Percentiles rank a stretch among this genome's conserved stretches.
Conservation (phyloP, 2,113 vertebrate genomes). For the Polypterus senegalus region DNA sequence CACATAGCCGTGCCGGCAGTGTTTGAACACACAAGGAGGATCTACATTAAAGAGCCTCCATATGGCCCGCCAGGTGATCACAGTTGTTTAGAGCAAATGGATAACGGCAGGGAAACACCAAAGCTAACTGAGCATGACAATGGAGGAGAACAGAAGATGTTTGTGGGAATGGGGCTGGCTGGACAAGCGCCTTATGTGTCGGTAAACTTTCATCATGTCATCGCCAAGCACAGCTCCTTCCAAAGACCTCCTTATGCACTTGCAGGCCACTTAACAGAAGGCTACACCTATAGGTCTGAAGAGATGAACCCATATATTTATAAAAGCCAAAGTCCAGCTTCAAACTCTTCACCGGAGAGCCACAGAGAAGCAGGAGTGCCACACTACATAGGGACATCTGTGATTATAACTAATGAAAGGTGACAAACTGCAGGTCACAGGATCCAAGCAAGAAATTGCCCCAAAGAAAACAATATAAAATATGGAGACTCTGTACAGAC, state of each 20-base stretch:
- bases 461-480: not conserved
- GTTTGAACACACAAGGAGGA: constrained; percentile 53
- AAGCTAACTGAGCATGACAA: constrained; percentile 30
- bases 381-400: constrained; percentile 74
- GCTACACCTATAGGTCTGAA: constrained; percentile 35
- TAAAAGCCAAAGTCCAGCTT: constrained; percentile 54
- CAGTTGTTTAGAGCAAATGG: constrained; percentile 20
- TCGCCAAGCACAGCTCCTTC: constrained; percentile 59
- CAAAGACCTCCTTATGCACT: constrained; percentile 45
- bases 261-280: constrained; percentile 36
- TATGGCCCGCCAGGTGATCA: constrained; percentile 31
- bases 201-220: constrained; percentile 70
- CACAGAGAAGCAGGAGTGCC: constrained; percentile 51
- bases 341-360: constrained; percentile 47
- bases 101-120: constrained; percentile 22
- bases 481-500: too few relatives aligned
- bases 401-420: constrained; percentile 85
- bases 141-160: constrained; percentile 30
- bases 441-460: not conserved
- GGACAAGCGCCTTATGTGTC: constrained; percentile 63
- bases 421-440: constrained; percentile 37
- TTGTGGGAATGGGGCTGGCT: constrained; percentile 33
- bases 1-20: constrained; percentile 48
- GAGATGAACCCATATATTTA: constrained; percentile 43
- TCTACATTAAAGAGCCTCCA: constrained; percentile 46